phyloP scores from a whole-genome alignment of 2,888 invertebrate species.

The Epinotia bilunana region DNA sequence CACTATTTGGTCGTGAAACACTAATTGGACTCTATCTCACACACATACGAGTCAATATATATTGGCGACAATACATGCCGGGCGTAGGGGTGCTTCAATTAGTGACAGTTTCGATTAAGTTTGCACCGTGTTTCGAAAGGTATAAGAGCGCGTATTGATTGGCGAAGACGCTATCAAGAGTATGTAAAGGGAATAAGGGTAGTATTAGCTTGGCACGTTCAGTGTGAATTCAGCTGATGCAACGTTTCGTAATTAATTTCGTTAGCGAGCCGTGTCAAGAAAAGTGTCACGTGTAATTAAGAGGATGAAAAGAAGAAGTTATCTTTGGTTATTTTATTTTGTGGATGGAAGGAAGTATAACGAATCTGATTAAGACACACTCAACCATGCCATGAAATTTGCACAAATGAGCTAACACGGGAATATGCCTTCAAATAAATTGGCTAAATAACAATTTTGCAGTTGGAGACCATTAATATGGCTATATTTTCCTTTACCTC shows the following conservation, averaged over 20 bases:
- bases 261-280: conserved; percentile 35
- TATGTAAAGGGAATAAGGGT: neutral
- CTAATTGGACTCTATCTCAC: conserved; percentile 1
- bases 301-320: conserved; percentile 15
- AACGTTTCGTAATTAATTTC: conserved; percentile 35
- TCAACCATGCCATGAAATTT: neutral
- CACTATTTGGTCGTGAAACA: conserved; percentile 1
- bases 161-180: neutral
- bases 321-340: conserved; percentile 3
- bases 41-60: conserved; percentile 18
- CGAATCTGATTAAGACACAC: conserved; percentile 4
- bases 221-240: conserved; percentile 34
- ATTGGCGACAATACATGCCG: neutral
- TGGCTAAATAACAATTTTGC: no score
- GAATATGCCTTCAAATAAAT: neutral
- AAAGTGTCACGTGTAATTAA: conserved; percentile 40
- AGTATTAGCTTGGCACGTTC: neutral
- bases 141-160: neutral
- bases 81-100: neutral
- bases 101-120: conserved; percentile 2
- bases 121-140: neutral
- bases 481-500: no score
- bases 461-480: no score
- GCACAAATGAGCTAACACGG: neutral
- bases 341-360: neutral